Conservation (phyloP, 2,888 invertebrate genomes). For the Brachyptera putata region DNA sequence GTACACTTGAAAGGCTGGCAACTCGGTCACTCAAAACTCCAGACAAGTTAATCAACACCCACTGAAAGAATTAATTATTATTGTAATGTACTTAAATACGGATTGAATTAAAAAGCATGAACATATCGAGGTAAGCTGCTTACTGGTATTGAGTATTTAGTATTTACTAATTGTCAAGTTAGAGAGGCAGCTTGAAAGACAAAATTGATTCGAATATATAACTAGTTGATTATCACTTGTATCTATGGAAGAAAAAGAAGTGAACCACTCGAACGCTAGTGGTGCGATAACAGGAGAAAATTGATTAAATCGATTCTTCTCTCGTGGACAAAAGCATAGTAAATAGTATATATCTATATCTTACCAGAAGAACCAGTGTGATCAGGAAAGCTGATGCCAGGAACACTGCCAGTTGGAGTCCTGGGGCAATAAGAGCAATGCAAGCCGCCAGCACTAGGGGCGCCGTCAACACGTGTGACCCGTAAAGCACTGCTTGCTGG, state of each 20-base stretch:
- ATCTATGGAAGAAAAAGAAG: too few relatives aligned
- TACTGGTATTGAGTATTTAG: too few relatives aligned
- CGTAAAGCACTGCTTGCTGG: neutral
- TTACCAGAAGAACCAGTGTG: conserved; percentile 11
- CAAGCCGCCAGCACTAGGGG: conserved; percentile 6
- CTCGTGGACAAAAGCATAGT: too few relatives aligned
- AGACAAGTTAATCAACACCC: conserved; percentile 7
- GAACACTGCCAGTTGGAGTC: neutral
- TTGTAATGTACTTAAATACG: neutral
- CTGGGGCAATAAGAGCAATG: conserved; percentile 7
- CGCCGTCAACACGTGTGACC: conserved; percentile 3
- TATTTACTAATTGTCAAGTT: too few relatives aligned
- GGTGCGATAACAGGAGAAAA: too few relatives aligned
- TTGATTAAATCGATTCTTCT: too few relatives aligned
- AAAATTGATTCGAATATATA: too few relatives aligned
- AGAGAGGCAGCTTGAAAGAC: too few relatives aligned
- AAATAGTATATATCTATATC: neutral
- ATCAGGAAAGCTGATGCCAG: neutral
- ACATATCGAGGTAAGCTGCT: too few relatives aligned
- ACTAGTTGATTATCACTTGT: too few relatives aligned
- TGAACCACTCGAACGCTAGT: too few relatives aligned
- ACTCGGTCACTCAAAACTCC: neutral
- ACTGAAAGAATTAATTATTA: neutral
- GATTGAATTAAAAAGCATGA: neutral
- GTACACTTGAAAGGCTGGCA: neutral